phyloP scores from a whole-genome alignment of 2,113 vertebrate genomes.

The Rhinopomastus cyanomelas region DNA sequence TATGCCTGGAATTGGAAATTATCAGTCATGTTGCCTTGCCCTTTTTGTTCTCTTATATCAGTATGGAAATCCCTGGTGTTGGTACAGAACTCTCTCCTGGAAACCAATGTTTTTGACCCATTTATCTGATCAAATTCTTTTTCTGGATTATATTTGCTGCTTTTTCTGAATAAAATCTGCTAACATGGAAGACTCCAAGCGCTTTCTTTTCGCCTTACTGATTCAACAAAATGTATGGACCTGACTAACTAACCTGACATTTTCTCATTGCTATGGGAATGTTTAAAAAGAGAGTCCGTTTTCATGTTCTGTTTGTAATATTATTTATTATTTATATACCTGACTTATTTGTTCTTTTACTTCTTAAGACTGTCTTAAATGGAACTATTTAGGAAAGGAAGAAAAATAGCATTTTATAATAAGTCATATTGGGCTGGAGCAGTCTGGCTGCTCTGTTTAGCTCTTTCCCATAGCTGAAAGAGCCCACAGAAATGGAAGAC shows the following conservation, averaged over 20 bases:
- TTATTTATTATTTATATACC: neutral
- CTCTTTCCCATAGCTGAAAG: neutral
- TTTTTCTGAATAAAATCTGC: neutral
- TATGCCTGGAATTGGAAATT: neutral
- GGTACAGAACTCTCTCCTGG: neutral
- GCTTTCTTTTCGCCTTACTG: neutral
- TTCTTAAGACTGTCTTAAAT: neutral
- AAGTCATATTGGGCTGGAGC: neutral
- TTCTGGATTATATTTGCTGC: neutral
- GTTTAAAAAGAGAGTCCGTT: neutral
- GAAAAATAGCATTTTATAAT: neutral
- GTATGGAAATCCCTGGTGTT: neutral
- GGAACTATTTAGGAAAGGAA: neutral
- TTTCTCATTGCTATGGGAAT: neutral
- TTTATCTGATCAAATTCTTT: neutral
- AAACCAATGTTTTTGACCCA: neutral
- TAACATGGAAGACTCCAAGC: neutral
- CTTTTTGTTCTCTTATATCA: neutral
- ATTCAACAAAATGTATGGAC: neutral
- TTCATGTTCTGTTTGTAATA: neutral
- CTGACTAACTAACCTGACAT: neutral
- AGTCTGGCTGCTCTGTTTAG: neutral
- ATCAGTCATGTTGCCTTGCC: neutral
- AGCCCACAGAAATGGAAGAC: neutral
- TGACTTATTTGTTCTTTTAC: neutral